Conservation (phyloP, 2,888 invertebrate genomes). For the Watsonalla binaria region DNA sequence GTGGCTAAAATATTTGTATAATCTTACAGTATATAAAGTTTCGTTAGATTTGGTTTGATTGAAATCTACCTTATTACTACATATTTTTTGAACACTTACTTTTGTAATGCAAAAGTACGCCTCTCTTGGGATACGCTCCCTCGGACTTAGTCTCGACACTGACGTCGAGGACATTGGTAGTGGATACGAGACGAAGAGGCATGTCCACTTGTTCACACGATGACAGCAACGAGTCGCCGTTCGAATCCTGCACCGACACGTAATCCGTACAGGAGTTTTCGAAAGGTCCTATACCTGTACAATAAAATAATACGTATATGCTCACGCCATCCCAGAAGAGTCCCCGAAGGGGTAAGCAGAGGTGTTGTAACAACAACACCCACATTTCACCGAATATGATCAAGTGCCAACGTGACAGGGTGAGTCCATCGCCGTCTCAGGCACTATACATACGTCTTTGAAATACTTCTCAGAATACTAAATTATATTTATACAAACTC, state of each 20-base stretch:
- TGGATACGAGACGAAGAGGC: constrained; percentile 67
- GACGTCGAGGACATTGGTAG: constrained; percentile 66
- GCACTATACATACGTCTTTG: too few species aligned
- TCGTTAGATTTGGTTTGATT: not conserved
- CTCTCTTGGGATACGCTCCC: constrained; percentile 80
- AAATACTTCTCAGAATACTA: too few species aligned
- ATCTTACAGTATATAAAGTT: too few species aligned
- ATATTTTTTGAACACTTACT: constrained; percentile 52
- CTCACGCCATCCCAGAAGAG: too few species aligned
- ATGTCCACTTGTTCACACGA: constrained; percentile 77
- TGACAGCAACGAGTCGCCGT: constrained; percentile 66
- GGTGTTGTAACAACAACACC: too few species aligned
- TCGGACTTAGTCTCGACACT: constrained; percentile 66
- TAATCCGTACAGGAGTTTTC: constrained; percentile 73
- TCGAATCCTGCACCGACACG: constrained; percentile 69
- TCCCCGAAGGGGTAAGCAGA: too few species aligned
- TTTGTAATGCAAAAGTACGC: constrained; percentile 82
- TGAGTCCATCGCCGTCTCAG: too few species aligned
- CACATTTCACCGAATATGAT: too few species aligned
- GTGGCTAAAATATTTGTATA: too few species aligned
- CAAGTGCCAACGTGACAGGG: too few species aligned
- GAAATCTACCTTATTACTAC: not conserved
- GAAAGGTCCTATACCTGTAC: constrained; percentile 67
- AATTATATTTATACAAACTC: too few species aligned
- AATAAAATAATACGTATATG: constrained; percentile 5